These are phyloP conservation scores for Toxonevra muliebris DNA, from an alignment of 2,888 invertebrate genomes.

Conservation along the genomic window DNA sequence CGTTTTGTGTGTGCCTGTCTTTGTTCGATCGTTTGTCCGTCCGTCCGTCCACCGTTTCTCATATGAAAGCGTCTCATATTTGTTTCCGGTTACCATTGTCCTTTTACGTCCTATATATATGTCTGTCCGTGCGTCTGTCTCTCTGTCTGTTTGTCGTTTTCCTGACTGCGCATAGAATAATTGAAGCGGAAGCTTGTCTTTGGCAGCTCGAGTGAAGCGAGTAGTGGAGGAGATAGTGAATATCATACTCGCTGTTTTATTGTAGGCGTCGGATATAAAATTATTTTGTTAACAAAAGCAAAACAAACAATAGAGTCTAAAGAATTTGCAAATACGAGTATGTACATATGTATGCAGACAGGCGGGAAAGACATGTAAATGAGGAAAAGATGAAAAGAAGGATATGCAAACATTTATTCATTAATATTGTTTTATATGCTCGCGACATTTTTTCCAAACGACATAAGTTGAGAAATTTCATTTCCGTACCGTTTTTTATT, in stretches of 20 bases:
- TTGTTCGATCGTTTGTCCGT: slow-evolving; percentile 11
- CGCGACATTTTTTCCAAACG: background rate
- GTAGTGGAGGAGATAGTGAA: slow-evolving; percentile 11
- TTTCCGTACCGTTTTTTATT: slow-evolving; percentile 1
- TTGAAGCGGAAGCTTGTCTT: slow-evolving; percentile 60
- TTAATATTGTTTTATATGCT: background rate
- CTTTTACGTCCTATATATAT: slow-evolving; percentile 47
- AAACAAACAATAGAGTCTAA: slow-evolving; percentile 33
- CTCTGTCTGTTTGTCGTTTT: slow-evolving; percentile 38
- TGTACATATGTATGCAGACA: background rate
- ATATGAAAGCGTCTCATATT: slow-evolving; percentile 41
- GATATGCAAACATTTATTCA: background rate
- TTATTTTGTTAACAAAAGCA: slow-evolving; percentile 58
- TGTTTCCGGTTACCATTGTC: slow-evolving; percentile 45
- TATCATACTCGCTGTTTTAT: slow-evolving; percentile 21
- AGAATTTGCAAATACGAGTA: slow-evolving; percentile 25
- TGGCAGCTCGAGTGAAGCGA: slow-evolving; percentile 41
- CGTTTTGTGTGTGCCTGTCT: slow-evolving; percentile 1
- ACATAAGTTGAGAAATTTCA: slow-evolving; percentile 13
- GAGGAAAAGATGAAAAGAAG: background rate
- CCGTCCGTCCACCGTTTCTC: slow-evolving; percentile 18
- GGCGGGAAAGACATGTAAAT: background rate
- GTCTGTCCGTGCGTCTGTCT: slow-evolving; percentile 16
- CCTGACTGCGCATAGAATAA: slow-evolving; percentile 52
- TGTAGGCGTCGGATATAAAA: slow-evolving; percentile 46